These are phyloP conservation scores for Idaea aversata DNA, from an alignment of 2,888 invertebrate genomes.

Conservation along the genomic window DNA sequence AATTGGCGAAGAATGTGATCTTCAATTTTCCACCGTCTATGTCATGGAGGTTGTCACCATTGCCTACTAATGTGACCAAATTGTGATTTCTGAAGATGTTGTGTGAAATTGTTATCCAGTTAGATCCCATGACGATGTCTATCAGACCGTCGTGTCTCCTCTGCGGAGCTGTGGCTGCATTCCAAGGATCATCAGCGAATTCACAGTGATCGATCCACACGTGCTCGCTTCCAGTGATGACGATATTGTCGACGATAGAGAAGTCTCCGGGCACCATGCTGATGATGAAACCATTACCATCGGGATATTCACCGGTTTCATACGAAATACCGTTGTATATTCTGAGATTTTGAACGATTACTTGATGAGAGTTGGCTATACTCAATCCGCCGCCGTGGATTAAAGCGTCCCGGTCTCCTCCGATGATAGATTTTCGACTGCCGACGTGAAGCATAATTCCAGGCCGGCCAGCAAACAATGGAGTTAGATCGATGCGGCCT, in stretches of 20 bases:
- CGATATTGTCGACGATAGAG: slow-evolving; percentile 11
- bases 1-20: slow-evolving; percentile 8
- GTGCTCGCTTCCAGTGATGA: background rate
- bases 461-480: slow-evolving; percentile 16
- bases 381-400: slow-evolving; percentile 17
- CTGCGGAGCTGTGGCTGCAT: background rate
- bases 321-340: slow-evolving; percentile 14
- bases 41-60: slow-evolving; percentile 5
- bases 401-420: slow-evolving; percentile 11
- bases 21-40: slow-evolving; percentile 3
- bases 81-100: background rate
- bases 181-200: slow-evolving; percentile 20
- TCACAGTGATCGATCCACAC: slow-evolving; percentile 20
- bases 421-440: slow-evolving; percentile 11
- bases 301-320: slow-evolving; percentile 14
- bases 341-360: slow-evolving; percentile 13
- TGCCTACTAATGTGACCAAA: background rate
- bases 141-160: slow-evolving; percentile 3
- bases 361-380: background rate
- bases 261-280: slow-evolving; percentile 9
- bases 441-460: slow-evolving; percentile 12
- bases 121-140: background rate
- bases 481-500: slow-evolving; percentile 13
- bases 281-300: slow-evolving; percentile 15
- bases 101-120: slow-evolving; percentile 1